Evolutionary conservation across 2,797 vertebrate genomes (phyloP).

Genomic region (Cephalopachus bancanus): DNA sequence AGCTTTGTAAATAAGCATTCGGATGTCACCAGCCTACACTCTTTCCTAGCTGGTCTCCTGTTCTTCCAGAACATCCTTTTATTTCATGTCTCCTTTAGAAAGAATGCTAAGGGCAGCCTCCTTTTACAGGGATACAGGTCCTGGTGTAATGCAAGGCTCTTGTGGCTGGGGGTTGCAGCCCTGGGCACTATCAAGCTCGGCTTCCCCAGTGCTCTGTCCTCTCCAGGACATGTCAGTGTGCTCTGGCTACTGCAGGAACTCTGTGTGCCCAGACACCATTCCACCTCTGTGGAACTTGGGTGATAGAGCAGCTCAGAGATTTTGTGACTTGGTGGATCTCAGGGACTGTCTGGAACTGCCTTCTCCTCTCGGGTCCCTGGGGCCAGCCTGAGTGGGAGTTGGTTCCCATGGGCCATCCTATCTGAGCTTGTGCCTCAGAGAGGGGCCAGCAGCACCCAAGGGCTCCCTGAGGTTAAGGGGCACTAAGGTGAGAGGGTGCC

Average conservation of each 20-base stretch:
- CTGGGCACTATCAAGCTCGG: rapidly evolving
- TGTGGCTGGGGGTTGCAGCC: neutral
- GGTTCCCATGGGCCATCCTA: neutral
- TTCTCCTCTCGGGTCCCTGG: rapidly evolving
- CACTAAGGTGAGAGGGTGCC: neutral
- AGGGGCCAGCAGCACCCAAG: neutral
- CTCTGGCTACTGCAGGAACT: neutral
- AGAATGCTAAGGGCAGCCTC: neutral
- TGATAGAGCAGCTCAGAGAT: neutral
- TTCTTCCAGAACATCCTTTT: neutral
- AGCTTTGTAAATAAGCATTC: neutral
- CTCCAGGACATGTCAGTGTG: rapidly evolving
- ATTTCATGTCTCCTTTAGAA: constrained; percentile 6
- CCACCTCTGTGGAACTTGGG: neutral
- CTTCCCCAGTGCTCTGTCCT: neutral
- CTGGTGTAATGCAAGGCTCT: neutral
- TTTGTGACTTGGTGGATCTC: neutral
- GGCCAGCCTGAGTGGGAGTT: neutral
- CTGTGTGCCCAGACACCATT: neutral
- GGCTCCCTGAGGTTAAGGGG: neutral
- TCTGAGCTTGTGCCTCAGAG: no score
- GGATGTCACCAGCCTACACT: neutral
- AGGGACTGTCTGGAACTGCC: neutral
- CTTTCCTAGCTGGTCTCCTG: neutral
- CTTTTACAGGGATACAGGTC: neutral